Percentiles rank a stretch among this genome's conserved stretches.
Evolutionary conservation across 1,140 invertebrate genomes (phyloP).

Genomic region (Thaumatotibia leucotreta): DNA sequence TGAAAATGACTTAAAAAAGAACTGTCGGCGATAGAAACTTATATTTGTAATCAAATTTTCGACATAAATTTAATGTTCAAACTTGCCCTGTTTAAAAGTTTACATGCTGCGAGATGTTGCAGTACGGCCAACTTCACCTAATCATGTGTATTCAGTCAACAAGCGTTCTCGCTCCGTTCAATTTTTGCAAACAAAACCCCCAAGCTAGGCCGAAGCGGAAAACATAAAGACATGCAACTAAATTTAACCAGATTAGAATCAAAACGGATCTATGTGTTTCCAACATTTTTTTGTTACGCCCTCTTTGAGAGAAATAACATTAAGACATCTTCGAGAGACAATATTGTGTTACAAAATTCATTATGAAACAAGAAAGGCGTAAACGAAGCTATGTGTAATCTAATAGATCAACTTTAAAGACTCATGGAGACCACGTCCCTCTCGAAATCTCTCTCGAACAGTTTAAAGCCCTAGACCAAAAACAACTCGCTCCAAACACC

Average conservation of each 20-base stretch:
- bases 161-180: background rate
- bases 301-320: too few species aligned
- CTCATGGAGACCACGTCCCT: too few species aligned
- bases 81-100: background rate
- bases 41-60: background rate
- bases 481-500: conserved; percentile 6
- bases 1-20: too few species aligned
- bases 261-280: background rate
- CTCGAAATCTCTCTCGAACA: too few species aligned
- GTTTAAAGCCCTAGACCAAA: too few species aligned
- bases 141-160: conserved; percentile 7
- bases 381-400: too few species aligned
- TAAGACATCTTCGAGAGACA: too few species aligned
- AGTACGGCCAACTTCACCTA: background rate
- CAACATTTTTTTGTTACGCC: too few species aligned
- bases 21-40: background rate
- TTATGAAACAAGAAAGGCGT: too few species aligned
- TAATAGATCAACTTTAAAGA: too few species aligned
- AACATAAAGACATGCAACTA: background rate
- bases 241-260: background rate
- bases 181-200: background rate
- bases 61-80: too few species aligned
- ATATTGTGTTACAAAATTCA: too few species aligned
- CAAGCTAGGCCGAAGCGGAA: background rate
- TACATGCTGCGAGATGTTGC: background rate